phyloP scores from a whole-genome alignment of 2,888 invertebrate species.

The Synergus laeviventris region DNA sequence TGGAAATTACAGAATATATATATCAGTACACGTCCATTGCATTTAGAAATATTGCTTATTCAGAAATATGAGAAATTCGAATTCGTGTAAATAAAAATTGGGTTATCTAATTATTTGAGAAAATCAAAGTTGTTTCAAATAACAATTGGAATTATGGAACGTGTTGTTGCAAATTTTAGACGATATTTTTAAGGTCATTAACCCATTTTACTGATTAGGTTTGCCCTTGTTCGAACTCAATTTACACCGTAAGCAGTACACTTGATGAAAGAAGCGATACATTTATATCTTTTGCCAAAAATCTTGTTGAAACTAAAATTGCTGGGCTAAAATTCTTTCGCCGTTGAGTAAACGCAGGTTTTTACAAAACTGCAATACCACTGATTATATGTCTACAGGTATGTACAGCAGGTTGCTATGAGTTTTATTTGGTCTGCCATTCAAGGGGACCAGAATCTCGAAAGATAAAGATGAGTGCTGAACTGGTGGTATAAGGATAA shows the following conservation, averaged over 20 bases:
- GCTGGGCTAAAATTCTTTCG: slow-evolving; percentile 2
- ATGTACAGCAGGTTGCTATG: slow-evolving; percentile 22
- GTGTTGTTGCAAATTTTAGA: too few species aligned
- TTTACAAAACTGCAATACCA: slow-evolving; percentile 3
- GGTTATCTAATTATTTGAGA: too few species aligned
- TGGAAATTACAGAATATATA: too few species aligned
- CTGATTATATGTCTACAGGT: slow-evolving; percentile 27
- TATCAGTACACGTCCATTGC: too few species aligned
- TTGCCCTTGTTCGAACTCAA: neutral
- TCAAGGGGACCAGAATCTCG: slow-evolving; percentile 24
- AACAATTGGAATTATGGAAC: too few species aligned
- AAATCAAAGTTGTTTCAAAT: too few species aligned
- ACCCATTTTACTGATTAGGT: too few species aligned
- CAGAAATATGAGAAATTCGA: too few species aligned
- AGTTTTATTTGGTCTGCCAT: slow-evolving; percentile 32
- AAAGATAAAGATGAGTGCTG: slow-evolving; percentile 38
- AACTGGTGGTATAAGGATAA: slow-evolving; percentile 57
- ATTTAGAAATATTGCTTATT: too few species aligned
- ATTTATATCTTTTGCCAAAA: slow-evolving; percentile 14
- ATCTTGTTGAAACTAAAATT: neutral
- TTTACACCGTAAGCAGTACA: neutral
- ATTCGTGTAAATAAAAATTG: too few species aligned
- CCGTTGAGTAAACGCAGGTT: neutral
- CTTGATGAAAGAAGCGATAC: neutral
- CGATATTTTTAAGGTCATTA: too few species aligned